phyloP scores from a whole-genome alignment of 2,113 vertebrate species.

The Forbesichthys agassizii region DNA sequence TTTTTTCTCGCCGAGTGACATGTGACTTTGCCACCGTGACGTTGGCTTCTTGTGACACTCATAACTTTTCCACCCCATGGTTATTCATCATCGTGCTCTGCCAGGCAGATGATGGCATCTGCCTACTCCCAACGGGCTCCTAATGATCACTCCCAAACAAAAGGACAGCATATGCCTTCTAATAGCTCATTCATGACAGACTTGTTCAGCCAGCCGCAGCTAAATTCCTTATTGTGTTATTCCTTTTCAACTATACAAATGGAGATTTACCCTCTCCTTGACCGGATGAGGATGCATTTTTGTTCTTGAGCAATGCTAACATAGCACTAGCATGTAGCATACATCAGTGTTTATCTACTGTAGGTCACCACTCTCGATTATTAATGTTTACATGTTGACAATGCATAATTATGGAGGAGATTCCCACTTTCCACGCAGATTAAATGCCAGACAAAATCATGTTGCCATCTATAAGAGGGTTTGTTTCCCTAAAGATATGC shows the following conservation, averaged over 20 bases:
- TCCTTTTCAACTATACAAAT: slow-evolving; percentile 12
- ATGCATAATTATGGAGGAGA: slow-evolving; percentile 64
- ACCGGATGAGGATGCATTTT: slow-evolving; percentile 3
- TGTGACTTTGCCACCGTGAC: slow-evolving; percentile 43
- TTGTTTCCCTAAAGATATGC: slow-evolving; percentile 69
- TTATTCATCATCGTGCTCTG: slow-evolving; percentile 64
- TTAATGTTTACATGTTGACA: slow-evolving; percentile 18
- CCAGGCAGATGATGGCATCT: slow-evolving; percentile 70
- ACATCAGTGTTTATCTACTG: no score
- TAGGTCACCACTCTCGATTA: slow-evolving; percentile 26
- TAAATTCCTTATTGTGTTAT: slow-evolving; percentile 46
- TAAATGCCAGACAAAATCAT: slow-evolving; percentile 63
- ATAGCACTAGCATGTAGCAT: no score
- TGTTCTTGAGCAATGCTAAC: no score
- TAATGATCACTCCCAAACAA: slow-evolving; percentile 64
- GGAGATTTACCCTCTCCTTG: slow-evolving; percentile 12
- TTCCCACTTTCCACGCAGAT: slow-evolving; percentile 59
- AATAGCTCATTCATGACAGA: slow-evolving; percentile 57
- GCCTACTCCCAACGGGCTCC: slow-evolving; percentile 60
- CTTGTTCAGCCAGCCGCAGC: slow-evolving; percentile 39
- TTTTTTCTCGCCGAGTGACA: slow-evolving; percentile 23
- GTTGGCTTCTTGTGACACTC: slow-evolving; percentile 45
- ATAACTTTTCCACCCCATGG: slow-evolving; percentile 44
- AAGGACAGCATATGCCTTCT: slow-evolving; percentile 59
- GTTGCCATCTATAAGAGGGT: slow-evolving; percentile 59